Evolutionary conservation across 1,140 invertebrate genomes (phyloP), one percentile per base, ranked within the genome.

Genomic region (Pygmarrhopalites habei): DNA sequence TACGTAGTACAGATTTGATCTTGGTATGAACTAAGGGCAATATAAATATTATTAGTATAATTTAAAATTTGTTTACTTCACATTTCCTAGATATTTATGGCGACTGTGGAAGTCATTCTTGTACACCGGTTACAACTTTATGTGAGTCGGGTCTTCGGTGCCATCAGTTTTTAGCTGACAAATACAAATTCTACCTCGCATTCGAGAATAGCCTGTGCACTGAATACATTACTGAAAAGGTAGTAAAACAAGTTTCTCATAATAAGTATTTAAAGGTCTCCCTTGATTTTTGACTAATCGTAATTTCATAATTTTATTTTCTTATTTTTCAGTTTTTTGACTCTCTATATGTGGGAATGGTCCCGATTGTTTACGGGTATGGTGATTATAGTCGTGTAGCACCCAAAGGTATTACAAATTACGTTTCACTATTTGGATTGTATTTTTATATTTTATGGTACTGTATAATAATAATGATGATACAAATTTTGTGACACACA

Each of bases 291-390:
- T n/a, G n/a, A n/a, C n/a, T n/a, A n/a, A n/a, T n/a, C n/a, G n/a
- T n/a, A n/a, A n/a, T n/a, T n/a, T n/a, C n/a, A n/a, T n/a, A n/a
- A n/a, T n/a, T n/a, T n/a, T n/a, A n/a, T n/a, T n/a, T n/a, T n/a
- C n/a, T n/a, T n/a, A n/a, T n/a, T n/a, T n/a, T n/a, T n/a, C n/a
- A 76, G 62, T 72, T 75, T 43, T 75, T 71, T 67, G 65, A 68
- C 32, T 51, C 72, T 10, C 56, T 76, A 14, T 43, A 65, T 3
- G 60, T 67, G n/a, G 58, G 72, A 35, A 78, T 86, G 0, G 81
- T 89, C 17, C 87, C 88, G 0, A 77, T 90, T 29, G 82, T 89
- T 23, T 81, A 86, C 77, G 87, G 87, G 1, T 75, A 81, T 0
- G 70, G 70, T 7, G 79, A 80, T 73, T 85, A 80, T 74, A 73